Evolutionary conservation across 2,797 vertebrate species (phyloP).

Genomic region (Karalla daura): DNA sequence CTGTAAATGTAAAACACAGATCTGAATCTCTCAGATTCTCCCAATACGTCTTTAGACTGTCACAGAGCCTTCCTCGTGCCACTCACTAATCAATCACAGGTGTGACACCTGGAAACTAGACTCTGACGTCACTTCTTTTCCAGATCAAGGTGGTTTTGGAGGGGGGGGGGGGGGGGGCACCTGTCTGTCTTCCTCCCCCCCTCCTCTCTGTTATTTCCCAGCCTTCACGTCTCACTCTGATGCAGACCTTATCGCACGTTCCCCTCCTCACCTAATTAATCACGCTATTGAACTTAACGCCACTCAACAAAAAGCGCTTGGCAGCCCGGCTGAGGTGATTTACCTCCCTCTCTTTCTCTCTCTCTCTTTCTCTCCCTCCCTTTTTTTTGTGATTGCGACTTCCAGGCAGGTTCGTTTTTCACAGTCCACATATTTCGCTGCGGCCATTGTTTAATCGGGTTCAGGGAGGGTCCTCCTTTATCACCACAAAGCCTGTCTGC

Average conservation of each 20-base stretch:
- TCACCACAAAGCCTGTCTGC: slow-evolving; percentile 33
- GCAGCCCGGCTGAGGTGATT: slow-evolving; percentile 31
- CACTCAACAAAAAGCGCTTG: slow-evolving; percentile 49
- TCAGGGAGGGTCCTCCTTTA: slow-evolving; percentile 44
- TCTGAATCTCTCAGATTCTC: too few relatives aligned
- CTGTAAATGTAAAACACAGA: too few relatives aligned
- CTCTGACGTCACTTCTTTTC: too few relatives aligned
- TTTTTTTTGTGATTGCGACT: background rate
- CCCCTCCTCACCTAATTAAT: slow-evolving; percentile 74
- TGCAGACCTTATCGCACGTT: slow-evolving; percentile 52
- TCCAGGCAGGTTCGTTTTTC: slow-evolving; percentile 19
- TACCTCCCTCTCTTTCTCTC: background rate
- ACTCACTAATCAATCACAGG: too few relatives aligned
- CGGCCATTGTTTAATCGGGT: slow-evolving; percentile 39
- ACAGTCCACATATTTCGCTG: slow-evolving; percentile 14
- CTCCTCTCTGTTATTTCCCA: slow-evolving; percentile 46
- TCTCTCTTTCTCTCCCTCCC: too few relatives aligned
- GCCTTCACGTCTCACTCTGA: slow-evolving; percentile 55
- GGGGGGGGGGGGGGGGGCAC: slow-evolving; percentile 31
- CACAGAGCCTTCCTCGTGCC: too few relatives aligned
- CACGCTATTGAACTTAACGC: slow-evolving; percentile 63
- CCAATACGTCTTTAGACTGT: too few relatives aligned
- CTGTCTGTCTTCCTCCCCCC: slow-evolving; percentile 19
- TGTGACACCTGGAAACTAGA: too few relatives aligned
- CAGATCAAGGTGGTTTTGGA: too few relatives aligned